Percentiles rank a stretch among this genome's conserved stretches.
phyloP scores from a whole-genome alignment of 2,888 invertebrate species.

The Cephus pygmeus region DNA sequence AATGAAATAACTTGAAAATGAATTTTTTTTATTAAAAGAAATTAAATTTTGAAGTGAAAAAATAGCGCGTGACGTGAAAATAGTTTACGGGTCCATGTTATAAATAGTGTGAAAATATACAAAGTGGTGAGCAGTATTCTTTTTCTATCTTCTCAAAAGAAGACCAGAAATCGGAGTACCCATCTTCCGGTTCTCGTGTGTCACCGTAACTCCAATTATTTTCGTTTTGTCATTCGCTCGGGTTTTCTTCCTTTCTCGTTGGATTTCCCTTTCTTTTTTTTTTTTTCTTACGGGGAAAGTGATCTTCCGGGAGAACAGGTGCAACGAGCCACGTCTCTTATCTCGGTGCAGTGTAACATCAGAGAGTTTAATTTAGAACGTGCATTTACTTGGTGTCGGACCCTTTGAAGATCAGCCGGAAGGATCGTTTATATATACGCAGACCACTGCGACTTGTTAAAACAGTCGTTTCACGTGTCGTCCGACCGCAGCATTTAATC shows the following conservation, averaged over 20 bases:
- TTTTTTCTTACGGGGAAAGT: not conserved
- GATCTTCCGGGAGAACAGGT: slow-evolving; percentile 21
- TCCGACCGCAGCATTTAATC: not conserved
- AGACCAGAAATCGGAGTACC: not conserved
- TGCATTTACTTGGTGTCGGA: not conserved
- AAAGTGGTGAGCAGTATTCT: not conserved
- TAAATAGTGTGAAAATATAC: not conserved
- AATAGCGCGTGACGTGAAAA: not conserved
- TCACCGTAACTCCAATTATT: not conserved
- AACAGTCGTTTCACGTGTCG: not conserved
- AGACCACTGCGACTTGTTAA: not conserved
- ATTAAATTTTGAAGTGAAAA: not conserved
- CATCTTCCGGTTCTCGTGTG: not conserved
- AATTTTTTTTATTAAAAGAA: not conserved
- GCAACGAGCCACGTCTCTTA: slow-evolving; percentile 21
- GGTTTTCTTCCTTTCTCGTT: not conserved
- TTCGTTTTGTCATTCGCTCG: not conserved
- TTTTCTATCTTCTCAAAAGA: not conserved
- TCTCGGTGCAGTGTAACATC: slow-evolving; percentile 24
- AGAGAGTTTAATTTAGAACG: slow-evolving; percentile 35
- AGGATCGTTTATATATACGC: slow-evolving; percentile 33
- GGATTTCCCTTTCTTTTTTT: not conserved
- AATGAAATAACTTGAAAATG: not conserved
- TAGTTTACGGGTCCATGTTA: not conserved
- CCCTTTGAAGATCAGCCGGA: slow-evolving; percentile 40